These are phyloP conservation scores for Heteromormyrus szaboi DNA, from an alignment of 2,797 vertebrate species.

Conservation along the genomic window DNA sequence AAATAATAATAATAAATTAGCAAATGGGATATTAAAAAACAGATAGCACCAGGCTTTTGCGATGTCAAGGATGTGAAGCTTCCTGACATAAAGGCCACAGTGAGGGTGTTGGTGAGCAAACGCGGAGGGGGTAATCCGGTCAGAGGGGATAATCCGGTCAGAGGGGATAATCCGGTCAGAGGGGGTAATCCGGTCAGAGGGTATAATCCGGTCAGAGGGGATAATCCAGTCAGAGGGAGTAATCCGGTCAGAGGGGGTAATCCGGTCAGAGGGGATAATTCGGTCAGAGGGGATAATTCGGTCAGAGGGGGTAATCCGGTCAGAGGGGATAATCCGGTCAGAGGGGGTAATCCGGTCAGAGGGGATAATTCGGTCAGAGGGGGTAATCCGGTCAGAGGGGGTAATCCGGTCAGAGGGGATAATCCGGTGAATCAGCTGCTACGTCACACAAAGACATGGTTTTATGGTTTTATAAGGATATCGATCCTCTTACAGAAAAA, in stretches of 20 bases:
- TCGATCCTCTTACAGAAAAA: conserved; percentile 28
- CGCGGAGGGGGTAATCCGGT: neutral
- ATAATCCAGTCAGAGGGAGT: neutral
- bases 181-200: too few species aligned
- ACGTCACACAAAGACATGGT: neutral
- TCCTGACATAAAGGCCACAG: neutral
- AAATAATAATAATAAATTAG: neutral
- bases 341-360: too few species aligned
- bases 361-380: neutral
- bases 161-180: too few species aligned
- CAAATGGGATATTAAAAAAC: neutral
- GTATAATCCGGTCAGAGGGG: neutral
- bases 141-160: too few species aligned
- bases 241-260: too few species aligned
- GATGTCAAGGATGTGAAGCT: neutral
- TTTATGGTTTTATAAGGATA: neutral
- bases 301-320: neutral
- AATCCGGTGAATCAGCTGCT: neutral
- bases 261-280: neutral
- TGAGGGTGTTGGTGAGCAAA: neutral
- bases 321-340: too few species aligned
- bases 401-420: neutral
- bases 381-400: neutral
- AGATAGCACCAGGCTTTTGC: neutral
- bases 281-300: neutral